Percentiles rank a stretch among this genome's conserved stretches.
These are phyloP conservation scores for Hofmannophila pseudospretella DNA, from an alignment of 2,888 invertebrate species.

Conservation along the genomic window DNA sequence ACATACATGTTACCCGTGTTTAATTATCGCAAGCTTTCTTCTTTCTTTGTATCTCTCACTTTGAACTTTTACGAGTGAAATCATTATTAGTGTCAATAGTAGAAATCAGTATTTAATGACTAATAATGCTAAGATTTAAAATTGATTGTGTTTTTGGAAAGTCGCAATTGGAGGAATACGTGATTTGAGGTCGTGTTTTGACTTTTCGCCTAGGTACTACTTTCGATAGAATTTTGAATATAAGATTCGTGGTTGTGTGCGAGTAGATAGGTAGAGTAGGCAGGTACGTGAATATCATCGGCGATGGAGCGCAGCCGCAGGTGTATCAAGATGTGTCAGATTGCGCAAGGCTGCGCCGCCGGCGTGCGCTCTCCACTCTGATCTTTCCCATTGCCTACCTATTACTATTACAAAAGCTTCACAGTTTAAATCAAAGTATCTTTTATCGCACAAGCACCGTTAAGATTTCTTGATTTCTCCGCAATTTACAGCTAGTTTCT, in stretches of 20 bases:
- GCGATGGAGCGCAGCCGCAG: conserved; percentile 21
- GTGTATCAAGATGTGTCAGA: conserved; percentile 22
- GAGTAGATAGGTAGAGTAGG: too few relatives aligned
- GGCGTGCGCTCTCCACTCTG: conserved; percentile 24
- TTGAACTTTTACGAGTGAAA: conserved; percentile 10
- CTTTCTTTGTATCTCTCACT: conserved; percentile 39
- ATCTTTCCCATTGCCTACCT: conserved; percentile 23
- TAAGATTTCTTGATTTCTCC: neutral
- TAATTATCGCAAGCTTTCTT: conserved; percentile 62
- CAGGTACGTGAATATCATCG: too few relatives aligned
- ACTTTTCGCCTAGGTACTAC: conserved; percentile 8
- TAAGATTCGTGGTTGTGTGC: too few relatives aligned
- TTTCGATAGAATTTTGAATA: conserved; percentile 7
- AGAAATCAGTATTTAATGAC: neutral
- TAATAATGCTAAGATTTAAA: too few relatives aligned
- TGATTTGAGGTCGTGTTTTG: too few relatives aligned
- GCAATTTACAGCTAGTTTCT: neutral
- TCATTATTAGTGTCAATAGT: neutral
- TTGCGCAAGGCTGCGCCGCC: conserved; percentile 20
- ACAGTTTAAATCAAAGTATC: conserved; percentile 14
- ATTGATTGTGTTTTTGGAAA: too few relatives aligned
- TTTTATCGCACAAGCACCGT: neutral
- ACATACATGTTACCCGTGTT: conserved; percentile 28
- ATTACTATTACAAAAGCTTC: conserved; percentile 23
- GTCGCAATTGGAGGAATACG: too few relatives aligned